phyloP scores from a whole-genome alignment of 1,140 invertebrate species.

The Leptopilina boulardi region DNA sequence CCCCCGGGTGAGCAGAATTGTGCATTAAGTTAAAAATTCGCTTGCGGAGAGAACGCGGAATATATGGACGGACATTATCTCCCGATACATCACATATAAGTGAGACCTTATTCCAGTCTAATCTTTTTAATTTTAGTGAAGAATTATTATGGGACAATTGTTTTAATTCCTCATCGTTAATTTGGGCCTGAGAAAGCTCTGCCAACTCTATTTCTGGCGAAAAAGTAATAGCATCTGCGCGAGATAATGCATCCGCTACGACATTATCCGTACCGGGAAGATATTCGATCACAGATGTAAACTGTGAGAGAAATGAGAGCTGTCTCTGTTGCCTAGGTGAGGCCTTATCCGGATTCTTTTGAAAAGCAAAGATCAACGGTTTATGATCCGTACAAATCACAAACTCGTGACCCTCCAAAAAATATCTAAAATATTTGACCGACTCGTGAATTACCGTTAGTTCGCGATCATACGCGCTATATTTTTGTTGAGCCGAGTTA shows the following conservation, averaged over 20 bases:
- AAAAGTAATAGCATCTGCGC: neutral
- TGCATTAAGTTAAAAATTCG: too few relatives aligned
- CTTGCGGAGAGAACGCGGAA: too few relatives aligned
- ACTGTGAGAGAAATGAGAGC: neutral
- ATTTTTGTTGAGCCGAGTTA: neutral
- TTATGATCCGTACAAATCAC: neutral
- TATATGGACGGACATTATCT: too few relatives aligned
- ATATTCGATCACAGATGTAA: neutral
- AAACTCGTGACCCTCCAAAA: neutral
- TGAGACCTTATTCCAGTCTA: too few relatives aligned
- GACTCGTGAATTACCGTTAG: neutral
- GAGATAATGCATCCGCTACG: neutral
- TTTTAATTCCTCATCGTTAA: too few relatives aligned
- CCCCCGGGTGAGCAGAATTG: too few relatives aligned
- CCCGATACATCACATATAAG: too few relatives aligned
- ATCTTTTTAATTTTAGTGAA: too few relatives aligned
- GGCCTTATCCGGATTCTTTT: neutral
- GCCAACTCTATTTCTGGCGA: neutral
- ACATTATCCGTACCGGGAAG: neutral
- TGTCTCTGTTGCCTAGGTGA: neutral
- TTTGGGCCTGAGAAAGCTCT: neutral
- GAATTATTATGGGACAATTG: too few relatives aligned
- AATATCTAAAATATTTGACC: neutral
- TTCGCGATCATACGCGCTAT: constrained; percentile 9
- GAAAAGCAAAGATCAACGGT: neutral